These are phyloP conservation scores for Hydriomena furcata DNA, from an alignment of 2,888 invertebrate species.

Conservation along the genomic window DNA sequence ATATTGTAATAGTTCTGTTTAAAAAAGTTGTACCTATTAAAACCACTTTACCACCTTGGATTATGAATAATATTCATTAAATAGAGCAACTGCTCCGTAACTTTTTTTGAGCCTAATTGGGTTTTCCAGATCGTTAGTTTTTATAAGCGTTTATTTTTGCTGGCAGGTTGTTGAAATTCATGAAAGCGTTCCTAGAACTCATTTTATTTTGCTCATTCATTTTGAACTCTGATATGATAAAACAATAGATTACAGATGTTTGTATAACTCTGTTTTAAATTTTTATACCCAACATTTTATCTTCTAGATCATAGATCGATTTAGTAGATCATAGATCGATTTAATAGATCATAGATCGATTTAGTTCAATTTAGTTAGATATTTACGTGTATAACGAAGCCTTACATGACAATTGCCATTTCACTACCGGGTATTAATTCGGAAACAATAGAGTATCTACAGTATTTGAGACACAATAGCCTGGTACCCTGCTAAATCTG, in stretches of 20 bases:
- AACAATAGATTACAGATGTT: too few species aligned
- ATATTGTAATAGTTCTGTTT: background rate
- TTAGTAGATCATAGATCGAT: too few species aligned
- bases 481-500: slow-evolving; percentile 46
- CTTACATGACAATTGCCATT: slow-evolving; percentile 1
- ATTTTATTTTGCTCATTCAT: slow-evolving; percentile 1
- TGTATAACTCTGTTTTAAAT: too few species aligned
- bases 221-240: too few species aligned
- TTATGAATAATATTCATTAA: slow-evolving; percentile 30
- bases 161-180: slow-evolving; percentile 9
- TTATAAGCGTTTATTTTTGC: slow-evolving; percentile 29
- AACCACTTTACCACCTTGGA: slow-evolving; percentile 25
- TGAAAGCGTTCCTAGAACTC: background rate
- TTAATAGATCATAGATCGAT: too few species aligned
- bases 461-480: slow-evolving; percentile 42
- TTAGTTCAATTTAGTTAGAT: background rate
- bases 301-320: too few species aligned
- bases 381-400: background rate
- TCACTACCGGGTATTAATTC: slow-evolving; percentile 38
- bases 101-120: slow-evolving; percentile 28
- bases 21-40: slow-evolving; percentile 13
- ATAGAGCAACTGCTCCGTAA: slow-evolving; percentile 25
- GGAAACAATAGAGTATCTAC: slow-evolving; percentile 40
- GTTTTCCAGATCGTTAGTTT: slow-evolving; percentile 33
- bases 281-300: too few species aligned